Evolutionary conservation across 2,113 vertebrate species (phyloP), one percentile per base, ranked within the genome.

Genomic region (Ailurus styani): DNA sequence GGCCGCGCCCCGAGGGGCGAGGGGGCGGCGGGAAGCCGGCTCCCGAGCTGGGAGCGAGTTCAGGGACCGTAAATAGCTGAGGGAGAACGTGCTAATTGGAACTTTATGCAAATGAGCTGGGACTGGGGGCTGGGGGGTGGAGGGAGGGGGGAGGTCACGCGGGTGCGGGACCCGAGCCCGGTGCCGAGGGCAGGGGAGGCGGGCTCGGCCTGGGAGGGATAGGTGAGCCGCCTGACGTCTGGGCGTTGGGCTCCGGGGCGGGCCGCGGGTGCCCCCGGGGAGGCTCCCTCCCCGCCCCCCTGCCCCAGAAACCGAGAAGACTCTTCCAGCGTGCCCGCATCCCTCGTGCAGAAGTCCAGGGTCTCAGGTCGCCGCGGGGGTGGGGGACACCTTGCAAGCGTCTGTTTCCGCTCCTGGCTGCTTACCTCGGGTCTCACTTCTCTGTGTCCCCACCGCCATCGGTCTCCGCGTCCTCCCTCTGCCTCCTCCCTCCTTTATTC

Each of bases 1-100:
- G 72, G 47, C 95, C 64, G 50, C 47, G 6, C 75, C 77, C 81
- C 18, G 17, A 40, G 85, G 94, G 86, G 81, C 82, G 29, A 83
- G 87, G 90, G 60, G 83, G 93, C 66, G 86, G 82, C 37, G 50
- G 89, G 86, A 72, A 75, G 94, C 40, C 31, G 57, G 91, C 92
- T 88, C 75, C 31, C 0, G 31, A 72, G 78, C 68, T 88, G 72
- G 77, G 94, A 97, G 94, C 78, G 40, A 83, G 73, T 79, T 92
- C 94, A 45, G 94, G 96, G 96, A 93, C 88, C 75, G 27, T 72
- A 81, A 91, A 92, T 66, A 96, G 97, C 91, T 52, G 27, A 85
- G 86, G 95, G 47, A 79, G 86, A 94, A 97, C 47, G 94, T 96
- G 94, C 94, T 97, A 97, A 97, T 96, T 97, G 97, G 97, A 96